phyloP scores from a whole-genome alignment of 2,888 invertebrate genomes.

The Agriopis marginaria region DNA sequence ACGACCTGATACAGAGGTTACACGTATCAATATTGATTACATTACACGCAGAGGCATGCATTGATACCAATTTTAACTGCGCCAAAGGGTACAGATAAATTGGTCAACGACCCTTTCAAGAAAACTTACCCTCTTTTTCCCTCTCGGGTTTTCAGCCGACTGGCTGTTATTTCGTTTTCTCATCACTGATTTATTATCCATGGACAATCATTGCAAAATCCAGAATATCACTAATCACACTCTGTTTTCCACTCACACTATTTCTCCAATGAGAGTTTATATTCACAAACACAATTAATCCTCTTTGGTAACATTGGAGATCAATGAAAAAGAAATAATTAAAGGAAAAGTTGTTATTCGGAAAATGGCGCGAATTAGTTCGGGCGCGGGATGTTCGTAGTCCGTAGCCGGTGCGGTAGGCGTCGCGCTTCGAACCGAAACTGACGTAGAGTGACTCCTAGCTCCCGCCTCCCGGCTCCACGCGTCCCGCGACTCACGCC shows the following conservation, averaged over 20 bases:
- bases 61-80: constrained; percentile 27
- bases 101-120: constrained; percentile 33
- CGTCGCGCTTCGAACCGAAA: constrained; percentile 72
- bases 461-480: constrained; percentile 68
- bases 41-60: constrained; percentile 25
- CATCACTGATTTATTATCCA: constrained; percentile 55
- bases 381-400: constrained; percentile 44
- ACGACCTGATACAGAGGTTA: constrained; percentile 27
- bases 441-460: constrained; percentile 69
- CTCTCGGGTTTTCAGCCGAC: constrained; percentile 69
- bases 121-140: constrained; percentile 74
- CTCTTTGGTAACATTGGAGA: constrained; percentile 33
- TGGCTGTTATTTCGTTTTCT: constrained; percentile 64
- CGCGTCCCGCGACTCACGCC: constrained; percentile 59
- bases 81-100: constrained; percentile 35
- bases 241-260: constrained; percentile 34
- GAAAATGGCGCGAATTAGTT: constrained; percentile 50
- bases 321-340: constrained; percentile 20
- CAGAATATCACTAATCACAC: constrained; percentile 41
- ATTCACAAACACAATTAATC: constrained; percentile 40
- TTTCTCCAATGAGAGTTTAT: constrained; percentile 46
- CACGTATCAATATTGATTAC: constrained; percentile 33
- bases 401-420: constrained; percentile 54
- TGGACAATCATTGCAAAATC: constrained; percentile 38
- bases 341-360: constrained; percentile 9